Conservation (phyloP, 2,113 vertebrate genomes). For the Clarias batrachus region DNA sequence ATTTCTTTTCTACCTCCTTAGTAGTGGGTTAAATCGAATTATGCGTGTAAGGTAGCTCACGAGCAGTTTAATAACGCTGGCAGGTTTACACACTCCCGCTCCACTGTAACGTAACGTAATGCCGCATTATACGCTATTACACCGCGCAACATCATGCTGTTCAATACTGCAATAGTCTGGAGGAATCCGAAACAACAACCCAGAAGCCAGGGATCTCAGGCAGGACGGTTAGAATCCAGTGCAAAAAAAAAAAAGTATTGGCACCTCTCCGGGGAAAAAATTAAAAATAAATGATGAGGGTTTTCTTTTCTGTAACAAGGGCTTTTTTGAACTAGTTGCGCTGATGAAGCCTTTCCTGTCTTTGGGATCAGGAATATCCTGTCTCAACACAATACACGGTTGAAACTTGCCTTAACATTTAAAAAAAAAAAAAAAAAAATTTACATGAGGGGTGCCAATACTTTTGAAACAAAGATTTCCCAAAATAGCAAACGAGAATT, state of each 20-base stretch:
- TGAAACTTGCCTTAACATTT: too few relatives aligned
- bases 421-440: too few relatives aligned
- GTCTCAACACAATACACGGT: too few relatives aligned
- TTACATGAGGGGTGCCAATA: background rate
- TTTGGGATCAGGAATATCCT: too few relatives aligned
- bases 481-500: too few relatives aligned
- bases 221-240: background rate
- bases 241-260: background rate
- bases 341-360: too few relatives aligned
- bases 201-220: background rate
- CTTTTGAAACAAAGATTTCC: background rate
- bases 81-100: slow-evolving; percentile 13
- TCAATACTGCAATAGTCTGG: slow-evolving; percentile 6
- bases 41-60: slow-evolving; percentile 3
- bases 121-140: slow-evolving; percentile 17
- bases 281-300: background rate
- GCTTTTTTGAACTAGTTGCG: too few relatives aligned
- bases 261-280: background rate
- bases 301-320: background rate
- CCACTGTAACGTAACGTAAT: slow-evolving; percentile 30
- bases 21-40: background rate
- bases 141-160: slow-evolving; percentile 2
- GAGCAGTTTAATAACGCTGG: slow-evolving; percentile 28
- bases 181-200: background rate
- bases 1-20: background rate